These are phyloP conservation scores for Bedellia somnulentella DNA, from an alignment of 2,888 invertebrate genomes.

Conservation along the genomic window DNA sequence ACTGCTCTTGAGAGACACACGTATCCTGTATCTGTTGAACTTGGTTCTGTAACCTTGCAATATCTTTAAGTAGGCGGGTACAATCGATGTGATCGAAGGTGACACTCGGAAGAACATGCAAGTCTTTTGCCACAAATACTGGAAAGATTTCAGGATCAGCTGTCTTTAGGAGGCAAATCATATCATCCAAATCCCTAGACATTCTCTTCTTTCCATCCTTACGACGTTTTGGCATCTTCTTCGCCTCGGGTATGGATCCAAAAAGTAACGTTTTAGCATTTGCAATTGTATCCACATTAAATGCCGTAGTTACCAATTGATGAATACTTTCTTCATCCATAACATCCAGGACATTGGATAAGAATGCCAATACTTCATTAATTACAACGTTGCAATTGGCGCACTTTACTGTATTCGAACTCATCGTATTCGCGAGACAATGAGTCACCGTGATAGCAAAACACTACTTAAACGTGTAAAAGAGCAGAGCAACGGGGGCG, in stretches of 20 bases:
- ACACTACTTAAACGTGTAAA: no score
- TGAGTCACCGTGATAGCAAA: no score
- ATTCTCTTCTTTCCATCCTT: not conserved
- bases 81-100: no score
- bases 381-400: no score
- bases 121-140: not conserved
- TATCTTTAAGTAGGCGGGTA: no score
- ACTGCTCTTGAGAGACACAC: no score
- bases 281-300: not conserved
- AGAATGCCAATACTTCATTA: not conserved
- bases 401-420: not conserved
- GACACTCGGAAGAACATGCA: no score
- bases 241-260: not conserved
- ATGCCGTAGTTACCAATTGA: not conserved
- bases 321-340: conserved; percentile 1
- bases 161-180: not conserved
- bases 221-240: not conserved
- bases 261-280: not conserved
- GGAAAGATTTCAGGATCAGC: not conserved
- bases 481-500: no score
- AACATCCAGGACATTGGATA: not conserved
- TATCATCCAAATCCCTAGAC: conserved; percentile 1
- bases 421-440: no score
- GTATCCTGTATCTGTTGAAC: no score
- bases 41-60: no score